Evolutionary conservation across 2,888 invertebrate genomes (phyloP), one percentile per base, ranked within the genome.

Genomic region (Philhelius pedissequus): DNA sequence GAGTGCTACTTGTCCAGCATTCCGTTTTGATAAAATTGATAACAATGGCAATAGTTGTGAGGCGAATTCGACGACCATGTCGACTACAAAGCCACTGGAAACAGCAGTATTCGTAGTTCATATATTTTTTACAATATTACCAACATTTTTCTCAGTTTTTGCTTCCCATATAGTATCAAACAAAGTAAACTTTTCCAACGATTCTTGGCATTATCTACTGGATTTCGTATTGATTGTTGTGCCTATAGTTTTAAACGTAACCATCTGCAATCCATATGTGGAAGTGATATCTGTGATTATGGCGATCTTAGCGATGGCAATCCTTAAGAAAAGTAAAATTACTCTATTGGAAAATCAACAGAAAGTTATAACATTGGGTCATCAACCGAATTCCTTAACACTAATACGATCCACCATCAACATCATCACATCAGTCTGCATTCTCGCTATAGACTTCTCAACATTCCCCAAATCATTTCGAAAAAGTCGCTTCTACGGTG

Each of bases 371-470:
- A 87, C 87, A 54, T 68, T 89, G 30, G 88, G 89, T 2, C 86
- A 87, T 25, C 88, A 89, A 38, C 90, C 91, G 3, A 66, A 90
- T 8, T 93, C 94, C 60, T 92, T 97, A 79, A 95, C 96, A 7
- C 93, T 94, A 88, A 92, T 94, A 66, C 93, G 97, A 87, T 94
- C 95, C 0, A 92, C 95, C 3, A 94, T 95, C 0, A 95, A 95
- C 89, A 90, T 97, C 9, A 93, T 96, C 56, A 96, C 97, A 4
- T 94, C 94, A 0, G 92, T 97, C 70, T 96, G 96, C 86, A 99
- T 99, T 87, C 92, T 99, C 76, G 99, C 97, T 0, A 98, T 99
- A 0, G 99, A 99, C 91, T 99, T 99, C 90, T 92, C 92, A 56
- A 92, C 95, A 64, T 99, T 98, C 90, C 98, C 99, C 0, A 92